Base-by-base conservation (phyloP, 2,888 invertebrate species). In the Adelphocoris suturalis region DNA sequence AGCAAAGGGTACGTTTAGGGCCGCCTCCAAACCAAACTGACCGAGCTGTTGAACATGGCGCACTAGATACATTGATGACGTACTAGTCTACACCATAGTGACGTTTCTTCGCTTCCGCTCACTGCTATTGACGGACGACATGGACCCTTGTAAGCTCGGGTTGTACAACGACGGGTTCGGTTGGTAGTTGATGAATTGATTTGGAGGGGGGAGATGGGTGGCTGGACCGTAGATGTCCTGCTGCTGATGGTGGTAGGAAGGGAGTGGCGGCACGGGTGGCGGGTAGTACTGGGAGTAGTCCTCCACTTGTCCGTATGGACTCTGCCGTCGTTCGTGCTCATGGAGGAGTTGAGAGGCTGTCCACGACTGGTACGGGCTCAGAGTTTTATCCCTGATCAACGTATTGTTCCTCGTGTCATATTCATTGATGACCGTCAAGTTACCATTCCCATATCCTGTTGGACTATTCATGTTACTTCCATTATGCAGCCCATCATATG, bases 291-390 rank as follows among this genome's bases (percentile, higher is more conserved):
- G 91, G 12, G 90, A 75, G 86, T 92, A 91, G 89, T 92, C 92
- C 14, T 92, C 92, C 5, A 92, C 91, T 76, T 92, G 92, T 11
- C 92, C 92, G 57, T 92, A 92, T 0, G 95, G 95, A 91, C 94
- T 95, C 91, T 94, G 94, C 37, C 95, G 93, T 82, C 94, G 93
- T 92, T 95, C 95, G 92, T 95, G 95, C 92, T 95, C 95, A 91
- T 94, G 94, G 0, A 95, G 92, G 14, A 95, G 93, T 91, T 95
- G 95, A 4, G 95, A 94, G 1, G 95, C 95, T 46, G 94, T 95
- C 95, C 95, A 95, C 0, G 94, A 95, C 92, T 95, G 95, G 92
- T 94, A 95, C 0, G 95, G 95, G 91, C 94, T 94, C 52, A 95
- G 92, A 12, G 93, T 93, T 91, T 94, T 93, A 0, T 93, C 94